Conservation (phyloP, 2,797 vertebrate species). For the Tapera naevia region DNA sequence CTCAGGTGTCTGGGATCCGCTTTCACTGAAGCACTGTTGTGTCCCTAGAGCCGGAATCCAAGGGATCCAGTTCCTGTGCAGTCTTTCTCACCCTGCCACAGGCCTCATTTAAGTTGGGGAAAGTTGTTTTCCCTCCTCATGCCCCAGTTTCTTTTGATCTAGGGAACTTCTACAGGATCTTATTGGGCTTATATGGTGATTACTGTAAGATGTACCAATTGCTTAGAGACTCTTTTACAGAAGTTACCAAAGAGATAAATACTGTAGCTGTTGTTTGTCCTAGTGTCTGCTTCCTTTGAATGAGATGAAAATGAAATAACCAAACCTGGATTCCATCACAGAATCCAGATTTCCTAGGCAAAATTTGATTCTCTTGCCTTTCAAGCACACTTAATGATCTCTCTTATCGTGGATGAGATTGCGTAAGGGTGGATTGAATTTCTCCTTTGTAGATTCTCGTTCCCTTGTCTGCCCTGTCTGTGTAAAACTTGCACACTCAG, state of each 20-base stretch:
- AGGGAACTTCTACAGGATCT: neutral
- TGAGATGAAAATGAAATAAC: neutral
- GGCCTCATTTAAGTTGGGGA: neutral
- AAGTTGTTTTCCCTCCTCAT: neutral
- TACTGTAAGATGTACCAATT: neutral
- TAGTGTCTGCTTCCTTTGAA: conserved; percentile 2
- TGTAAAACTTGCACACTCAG: neutral
- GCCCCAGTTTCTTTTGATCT: neutral
- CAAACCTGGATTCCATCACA: conserved; percentile 1
- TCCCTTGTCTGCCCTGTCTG: neutral
- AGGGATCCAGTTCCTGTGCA: neutral
- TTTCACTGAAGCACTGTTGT: neutral
- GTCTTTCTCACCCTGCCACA: neutral
- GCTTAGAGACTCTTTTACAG: neutral
- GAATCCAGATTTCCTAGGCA: neutral
- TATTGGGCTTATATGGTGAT: neutral
- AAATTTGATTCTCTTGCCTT: conserved; percentile 21
- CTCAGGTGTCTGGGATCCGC: neutral
- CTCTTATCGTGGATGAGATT: neutral
- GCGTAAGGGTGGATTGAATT: neutral
- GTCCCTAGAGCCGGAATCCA: neutral
- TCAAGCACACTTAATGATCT: conserved; percentile 27
- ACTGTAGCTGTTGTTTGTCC: neutral
- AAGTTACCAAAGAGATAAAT: conserved; percentile 54
- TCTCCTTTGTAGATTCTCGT: neutral